Evolutionary conservation across 2,797 vertebrate genomes (phyloP).

Genomic region (Percopsis omiscomaycus): DNA sequence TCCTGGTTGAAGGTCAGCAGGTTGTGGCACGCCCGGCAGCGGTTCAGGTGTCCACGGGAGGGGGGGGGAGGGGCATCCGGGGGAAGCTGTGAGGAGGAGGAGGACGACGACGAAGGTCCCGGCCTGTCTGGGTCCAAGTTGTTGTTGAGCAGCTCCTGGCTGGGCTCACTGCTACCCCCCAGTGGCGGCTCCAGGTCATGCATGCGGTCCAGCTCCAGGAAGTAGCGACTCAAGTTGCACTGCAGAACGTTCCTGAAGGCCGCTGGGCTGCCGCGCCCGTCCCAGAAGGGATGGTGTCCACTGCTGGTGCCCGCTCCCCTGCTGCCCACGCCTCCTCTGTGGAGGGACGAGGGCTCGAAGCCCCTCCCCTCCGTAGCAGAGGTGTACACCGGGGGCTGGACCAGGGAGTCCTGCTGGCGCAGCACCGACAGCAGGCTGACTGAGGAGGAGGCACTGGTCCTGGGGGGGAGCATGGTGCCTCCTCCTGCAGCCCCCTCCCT

Average conservation of each 20-base stretch:
- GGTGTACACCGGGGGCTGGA: constrained; percentile 93
- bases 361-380: constrained; percentile 93
- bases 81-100: constrained; percentile 59
- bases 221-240: constrained; percentile 97
- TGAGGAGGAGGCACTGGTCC: constrained; percentile 94
- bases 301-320: constrained; percentile 80
- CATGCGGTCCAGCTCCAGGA: constrained; percentile 95
- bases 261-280: constrained; percentile 78
- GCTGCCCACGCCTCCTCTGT: constrained; percentile 16
- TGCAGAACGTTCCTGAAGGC: constrained; percentile 94
- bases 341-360: constrained; percentile 70
- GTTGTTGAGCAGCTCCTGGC: constrained; percentile 93
- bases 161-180: constrained; percentile 75
- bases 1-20: constrained; percentile 98
- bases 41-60: constrained; percentile 88
- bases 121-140: constrained; percentile 92
- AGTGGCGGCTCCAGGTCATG: constrained; percentile 90
- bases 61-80: constrained; percentile 78
- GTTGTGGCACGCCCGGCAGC: constrained; percentile 98
- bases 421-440: constrained; percentile 92
- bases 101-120: constrained; percentile 81
- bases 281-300: constrained; percentile 80
- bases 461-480: constrained; percentile 88
- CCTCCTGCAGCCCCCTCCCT: constrained; percentile 73
- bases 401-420: constrained; percentile 90